phyloP scores from a whole-genome alignment of 2,888 invertebrate species.

The Cabera pusaria region DNA sequence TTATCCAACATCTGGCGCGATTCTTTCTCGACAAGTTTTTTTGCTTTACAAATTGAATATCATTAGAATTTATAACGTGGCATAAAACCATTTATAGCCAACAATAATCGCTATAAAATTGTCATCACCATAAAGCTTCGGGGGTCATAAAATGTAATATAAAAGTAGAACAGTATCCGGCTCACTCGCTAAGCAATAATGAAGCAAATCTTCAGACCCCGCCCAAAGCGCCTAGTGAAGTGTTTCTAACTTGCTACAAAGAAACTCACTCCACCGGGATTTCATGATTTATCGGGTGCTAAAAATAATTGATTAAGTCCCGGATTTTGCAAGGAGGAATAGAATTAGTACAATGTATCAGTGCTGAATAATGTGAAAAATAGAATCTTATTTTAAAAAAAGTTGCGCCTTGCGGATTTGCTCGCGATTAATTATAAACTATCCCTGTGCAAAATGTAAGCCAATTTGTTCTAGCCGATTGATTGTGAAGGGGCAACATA shows the following conservation, averaged over 20 bases:
- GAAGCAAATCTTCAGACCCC: slow-evolving; percentile 19
- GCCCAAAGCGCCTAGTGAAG: slow-evolving; percentile 18
- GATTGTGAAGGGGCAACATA: no score
- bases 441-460: no score
- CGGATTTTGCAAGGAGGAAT: no score
- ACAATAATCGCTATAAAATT: slow-evolving; percentile 16
- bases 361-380: no score
- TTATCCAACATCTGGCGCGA: not conserved
- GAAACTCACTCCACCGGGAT: slow-evolving; percentile 7
- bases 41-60: slow-evolving; percentile 6
- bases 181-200: slow-evolving; percentile 17
- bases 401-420: no score
- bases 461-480: no score
- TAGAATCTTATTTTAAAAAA: no score
- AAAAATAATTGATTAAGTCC: no score
- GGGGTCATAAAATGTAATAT: slow-evolving; percentile 17
- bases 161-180: slow-evolving; percentile 6
- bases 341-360: no score
- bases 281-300: no score
- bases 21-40: not conserved
- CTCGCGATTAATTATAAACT: no score
- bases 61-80: slow-evolving; percentile 8
- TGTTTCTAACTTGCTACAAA: slow-evolving; percentile 1
- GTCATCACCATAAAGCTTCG: slow-evolving; percentile 16
- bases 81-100: slow-evolving; percentile 13